Conservation (phyloP, 2,888 invertebrate genomes). For the Choristoneura rosaceana region DNA sequence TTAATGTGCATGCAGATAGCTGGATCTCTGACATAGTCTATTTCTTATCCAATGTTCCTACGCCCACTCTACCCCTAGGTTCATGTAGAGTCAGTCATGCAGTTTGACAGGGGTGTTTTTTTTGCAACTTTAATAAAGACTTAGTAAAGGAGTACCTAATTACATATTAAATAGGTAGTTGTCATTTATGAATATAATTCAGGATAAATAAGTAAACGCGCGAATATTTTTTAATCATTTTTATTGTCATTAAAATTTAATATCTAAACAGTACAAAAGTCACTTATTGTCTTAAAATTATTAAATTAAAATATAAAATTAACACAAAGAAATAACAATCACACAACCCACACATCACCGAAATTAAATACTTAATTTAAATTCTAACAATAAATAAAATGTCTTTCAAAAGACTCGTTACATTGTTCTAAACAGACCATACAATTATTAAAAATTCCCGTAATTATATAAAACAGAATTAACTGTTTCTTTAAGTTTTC, state of each 20-base stretch:
- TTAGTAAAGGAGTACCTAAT: too few relatives aligned
- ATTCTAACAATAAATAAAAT: background rate
- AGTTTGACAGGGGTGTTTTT: too few relatives aligned
- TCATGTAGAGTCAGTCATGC: too few relatives aligned
- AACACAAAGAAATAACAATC: constrained; percentile 40
- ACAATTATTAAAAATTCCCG: background rate
- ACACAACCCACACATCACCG: constrained; percentile 41
- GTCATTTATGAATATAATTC: too few relatives aligned
- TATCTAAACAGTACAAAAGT: constrained; percentile 36
- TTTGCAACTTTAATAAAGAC: too few relatives aligned
- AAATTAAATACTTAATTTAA: constrained; percentile 11
- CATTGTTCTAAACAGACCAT: background rate
- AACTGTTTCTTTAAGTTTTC: background rate
- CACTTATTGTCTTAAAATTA: constrained; percentile 28
- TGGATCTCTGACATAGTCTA: too few relatives aligned
- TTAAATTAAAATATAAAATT: constrained; percentile 26
- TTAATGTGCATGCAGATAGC: too few relatives aligned
- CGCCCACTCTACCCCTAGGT: too few relatives aligned
- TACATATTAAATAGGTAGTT: too few relatives aligned
- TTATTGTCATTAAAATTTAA: constrained; percentile 23
- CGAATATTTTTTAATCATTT: constrained; percentile 6
- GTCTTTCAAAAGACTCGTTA: background rate
- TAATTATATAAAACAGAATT: background rate
- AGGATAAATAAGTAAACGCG: too few relatives aligned
- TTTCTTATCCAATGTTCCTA: too few relatives aligned